Evolutionary conservation across 2,888 invertebrate species (phyloP).

Genomic region (Trichacis sp.): DNA sequence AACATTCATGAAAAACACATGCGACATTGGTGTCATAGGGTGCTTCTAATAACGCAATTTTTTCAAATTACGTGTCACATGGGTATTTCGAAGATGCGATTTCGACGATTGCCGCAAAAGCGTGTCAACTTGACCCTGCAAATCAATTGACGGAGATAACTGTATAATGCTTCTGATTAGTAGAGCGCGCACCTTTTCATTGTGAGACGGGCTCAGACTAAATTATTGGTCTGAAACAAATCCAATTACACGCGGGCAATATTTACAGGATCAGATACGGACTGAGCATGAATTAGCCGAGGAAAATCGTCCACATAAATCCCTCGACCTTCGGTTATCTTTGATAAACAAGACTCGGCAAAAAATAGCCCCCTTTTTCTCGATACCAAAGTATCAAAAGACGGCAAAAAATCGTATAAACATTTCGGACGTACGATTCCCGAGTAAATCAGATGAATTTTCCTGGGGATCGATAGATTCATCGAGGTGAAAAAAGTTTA

Average conservation of each 20-base stretch:
- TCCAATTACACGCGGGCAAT: constrained; percentile 6
- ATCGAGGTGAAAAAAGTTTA: neutral
- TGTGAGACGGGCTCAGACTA: neutral
- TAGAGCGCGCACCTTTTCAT: neutral
- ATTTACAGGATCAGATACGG: neutral
- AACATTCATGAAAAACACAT: neutral
- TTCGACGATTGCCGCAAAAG: too few species aligned
- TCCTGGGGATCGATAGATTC: too few species aligned
- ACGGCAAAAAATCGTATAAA: too few species aligned
- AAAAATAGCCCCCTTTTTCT: neutral
- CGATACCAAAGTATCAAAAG: neutral
- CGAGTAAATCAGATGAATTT: too few species aligned
- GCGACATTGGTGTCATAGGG: neutral
- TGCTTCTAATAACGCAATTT: neutral
- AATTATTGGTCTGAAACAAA: constrained; percentile 5
- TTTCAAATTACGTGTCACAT: too few species aligned
- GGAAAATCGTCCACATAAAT: neutral
- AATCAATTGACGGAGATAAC: neutral
- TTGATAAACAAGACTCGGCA: neutral
- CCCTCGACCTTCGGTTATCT: neutral
- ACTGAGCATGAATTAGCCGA: neutral
- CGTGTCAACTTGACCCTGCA: neutral
- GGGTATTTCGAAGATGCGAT: too few species aligned
- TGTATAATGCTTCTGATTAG: neutral
- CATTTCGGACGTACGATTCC: too few species aligned